Base-by-base conservation (phyloP, 2,888 invertebrate genomes). In the Cartodere bifasciata region DNA sequence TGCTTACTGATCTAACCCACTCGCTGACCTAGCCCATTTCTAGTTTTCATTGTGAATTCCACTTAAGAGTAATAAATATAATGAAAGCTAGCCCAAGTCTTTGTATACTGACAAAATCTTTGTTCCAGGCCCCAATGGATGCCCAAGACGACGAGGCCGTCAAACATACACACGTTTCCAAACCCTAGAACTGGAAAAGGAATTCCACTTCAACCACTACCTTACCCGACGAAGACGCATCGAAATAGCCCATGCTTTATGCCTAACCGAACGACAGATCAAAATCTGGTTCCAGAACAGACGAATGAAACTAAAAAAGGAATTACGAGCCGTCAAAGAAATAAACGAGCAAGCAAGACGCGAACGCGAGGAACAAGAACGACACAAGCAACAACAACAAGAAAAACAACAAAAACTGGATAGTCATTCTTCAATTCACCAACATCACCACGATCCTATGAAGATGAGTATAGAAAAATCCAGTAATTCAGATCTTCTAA, bases 121-220 rank as follows among this genome's bases (percentile, higher is more conserved):
- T 47, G 57, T 75, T 74, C 48, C 79, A 90, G 92, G 92, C 63
- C 92, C 94, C 34, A 94, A 92, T 59, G 90, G 90, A 38, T 91
- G 90, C 60, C 90, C 91, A 41, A 72, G 91, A 55, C 79, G 91
- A 59, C 75, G 94, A 53, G 94, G 94, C 38, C 72, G 95, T 48
- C 94, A 95, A 68, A 95, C 95, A 11, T 95, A 95, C 73, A 95
- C 94, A 44, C 82, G 94, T 54, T 92, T 94, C 74, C 95, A 97
- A 65, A 95, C 95, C 13, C 69, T 94, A 65, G 94, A 95, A 62
- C 73, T 95, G 64, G 95, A 95, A 64, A 94, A 94, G 65, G 95
- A 95, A 70, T 95, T 95, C 68, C 90, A 94, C 60, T 92, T 91
- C 69, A 95, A 94, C 67, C 91, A 92, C 59, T 95, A 95, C 65